Base-by-base conservation (phyloP, 2,888 invertebrate genomes). In the Heteropelma amictum region DNA sequence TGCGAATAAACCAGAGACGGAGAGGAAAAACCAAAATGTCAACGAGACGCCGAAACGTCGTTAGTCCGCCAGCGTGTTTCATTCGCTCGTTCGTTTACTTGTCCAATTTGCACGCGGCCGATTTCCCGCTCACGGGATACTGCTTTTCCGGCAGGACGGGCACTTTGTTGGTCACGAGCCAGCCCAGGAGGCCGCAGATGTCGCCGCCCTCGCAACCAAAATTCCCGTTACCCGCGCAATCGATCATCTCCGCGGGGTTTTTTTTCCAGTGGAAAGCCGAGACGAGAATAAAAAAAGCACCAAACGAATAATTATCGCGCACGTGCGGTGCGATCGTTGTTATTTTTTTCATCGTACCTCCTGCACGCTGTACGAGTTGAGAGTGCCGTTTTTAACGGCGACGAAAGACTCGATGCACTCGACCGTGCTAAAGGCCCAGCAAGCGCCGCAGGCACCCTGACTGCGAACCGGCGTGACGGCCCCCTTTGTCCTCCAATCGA, bases 361-460 rank as follows among this genome's bases (percentile, higher is more conserved):
- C 90, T 96, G 96, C 1, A 95, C 93, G 84, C 96, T 96, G 6
- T 95, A 91, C 1, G 90, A 82, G 26, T 90, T 87, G 21, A 94
- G 85, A 26, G 90, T 91, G 10, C 93, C 93, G 54, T 91, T 92
- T 81, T 91, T 91, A 17, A 95, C 92, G 0, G 95, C 95, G 51
- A 92, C 89, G 94, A 95, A 95, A 0, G 95, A 92, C 88, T 96
- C 96, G 53, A 94, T 91, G 28, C 93, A 93, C 80, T 93, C 94
- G 0, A 95, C 90, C 0, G 93, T 93, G 84, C 95, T 95, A 88
- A 95, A 96, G 0, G 96, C 96, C 96, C 96, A 96, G 87, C 96
- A 96, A 0, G 95, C 96, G 1, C 96, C 96, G 88, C 96, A 96
- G 7, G 91, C 82, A 8, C 93, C 93, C 88, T 96, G 96, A 87